A percentile compares a stretch with the other conserved stretches of the same genome.
These are phyloP conservation scores for Caenorhabditis sp. DNA, from an alignment of 2,888 invertebrate species.

Conservation along the genomic window DNA sequence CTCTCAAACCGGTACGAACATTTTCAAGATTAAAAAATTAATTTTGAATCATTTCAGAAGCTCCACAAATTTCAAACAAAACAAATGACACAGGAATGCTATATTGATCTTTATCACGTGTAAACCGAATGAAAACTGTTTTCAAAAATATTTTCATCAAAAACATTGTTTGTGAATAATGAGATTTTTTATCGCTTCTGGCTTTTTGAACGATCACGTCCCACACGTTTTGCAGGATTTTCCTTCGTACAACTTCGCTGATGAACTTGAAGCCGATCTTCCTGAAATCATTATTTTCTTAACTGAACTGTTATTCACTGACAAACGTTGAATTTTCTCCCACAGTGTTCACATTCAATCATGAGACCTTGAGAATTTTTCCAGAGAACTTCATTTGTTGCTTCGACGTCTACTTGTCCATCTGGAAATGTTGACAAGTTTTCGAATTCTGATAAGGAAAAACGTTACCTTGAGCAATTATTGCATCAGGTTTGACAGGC, in stretches of 20 bases:
- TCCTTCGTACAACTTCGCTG: conserved; percentile 75
- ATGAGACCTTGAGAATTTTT: conserved; percentile 73
- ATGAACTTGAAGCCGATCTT: conserved; percentile 78
- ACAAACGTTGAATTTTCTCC: conserved; percentile 76
- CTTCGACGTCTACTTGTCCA: conserved; percentile 67
- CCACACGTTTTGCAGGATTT: conserved; percentile 59
- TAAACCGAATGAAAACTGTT: neutral
- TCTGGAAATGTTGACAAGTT: conserved; percentile 22
- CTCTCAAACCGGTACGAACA: neutral
- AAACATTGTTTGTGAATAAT: neutral
- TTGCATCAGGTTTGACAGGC: conserved; percentile 76
- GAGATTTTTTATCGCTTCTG: conserved; percentile 13
- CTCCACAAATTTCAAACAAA: conserved; percentile 19
- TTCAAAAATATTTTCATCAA: neutral
- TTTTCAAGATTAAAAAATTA: neutral
- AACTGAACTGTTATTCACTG: conserved; percentile 2
- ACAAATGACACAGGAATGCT: conserved; percentile 25
- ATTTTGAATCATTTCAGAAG: conserved; percentile 15
- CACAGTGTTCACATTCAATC: conserved; percentile 78
- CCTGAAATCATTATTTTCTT: conserved; percentile 63
- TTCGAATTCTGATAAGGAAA: conserved; percentile 1
- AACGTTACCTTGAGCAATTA: conserved; percentile 50
- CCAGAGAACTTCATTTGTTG: conserved; percentile 75
- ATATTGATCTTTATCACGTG: conserved; percentile 7
- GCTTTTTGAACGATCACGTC: conserved; percentile 30